Percentiles rank a stretch among this genome's conserved stretches.
Conservation (phyloP, 1,140 invertebrate genomes). For the Drosophila sucinea region DNA sequence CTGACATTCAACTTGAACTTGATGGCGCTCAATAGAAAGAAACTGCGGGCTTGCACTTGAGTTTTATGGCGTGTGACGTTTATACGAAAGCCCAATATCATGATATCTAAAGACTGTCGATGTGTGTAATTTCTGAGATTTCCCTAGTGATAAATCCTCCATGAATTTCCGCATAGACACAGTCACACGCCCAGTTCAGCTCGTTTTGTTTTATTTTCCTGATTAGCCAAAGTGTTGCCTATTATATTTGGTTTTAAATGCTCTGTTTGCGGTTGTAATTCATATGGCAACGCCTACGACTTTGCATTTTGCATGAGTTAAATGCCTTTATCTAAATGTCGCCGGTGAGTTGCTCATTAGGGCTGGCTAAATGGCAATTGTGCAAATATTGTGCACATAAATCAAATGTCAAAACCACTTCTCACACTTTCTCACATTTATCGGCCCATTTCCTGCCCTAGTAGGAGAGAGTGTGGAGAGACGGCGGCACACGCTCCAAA, state of each 20-base stretch:
- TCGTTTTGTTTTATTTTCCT: constrained; percentile 53
- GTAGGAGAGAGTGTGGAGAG: not conserved
- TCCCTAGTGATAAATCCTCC: too few relatives aligned
- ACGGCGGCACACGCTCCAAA: not conserved
- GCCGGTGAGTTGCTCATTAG: constrained; percentile 38
- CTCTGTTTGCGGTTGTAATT: constrained; percentile 73
- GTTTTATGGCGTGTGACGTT: constrained; percentile 40
- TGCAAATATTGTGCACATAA: constrained; percentile 30
- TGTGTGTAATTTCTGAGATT: not conserved
- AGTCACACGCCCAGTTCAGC: constrained; percentile 31
- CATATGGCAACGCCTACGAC: constrained; percentile 58
- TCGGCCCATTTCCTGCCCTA: constrained; percentile 48
- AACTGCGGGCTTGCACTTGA: constrained; percentile 20
- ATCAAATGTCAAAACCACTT: constrained; percentile 38
- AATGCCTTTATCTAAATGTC: constrained; percentile 7
- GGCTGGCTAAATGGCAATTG: constrained; percentile 19
- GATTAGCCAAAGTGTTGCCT: constrained; percentile 60
- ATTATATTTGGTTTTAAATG: constrained; percentile 49
- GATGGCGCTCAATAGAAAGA: constrained; percentile 41
- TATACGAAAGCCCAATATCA: not conserved
- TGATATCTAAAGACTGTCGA: not conserved
- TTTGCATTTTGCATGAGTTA: constrained; percentile 55
- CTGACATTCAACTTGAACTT: constrained; percentile 81
- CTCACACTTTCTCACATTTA: constrained; percentile 47
- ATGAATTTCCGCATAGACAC: constrained; percentile 8